phyloP scores from a whole-genome alignment of 2,888 invertebrate species.

The Sturmia bella region DNA sequence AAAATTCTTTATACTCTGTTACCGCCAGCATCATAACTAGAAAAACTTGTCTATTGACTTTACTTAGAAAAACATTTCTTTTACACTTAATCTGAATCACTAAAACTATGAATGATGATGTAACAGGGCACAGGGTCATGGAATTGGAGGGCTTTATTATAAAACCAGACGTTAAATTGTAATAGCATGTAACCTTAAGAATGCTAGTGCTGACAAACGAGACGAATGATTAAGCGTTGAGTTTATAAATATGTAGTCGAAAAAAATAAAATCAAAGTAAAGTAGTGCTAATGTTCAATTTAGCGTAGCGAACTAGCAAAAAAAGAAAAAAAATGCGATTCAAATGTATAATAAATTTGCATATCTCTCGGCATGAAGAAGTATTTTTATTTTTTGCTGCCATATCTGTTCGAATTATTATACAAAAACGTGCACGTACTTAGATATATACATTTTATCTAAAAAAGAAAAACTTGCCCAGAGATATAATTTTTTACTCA shows the following conservation, averaged over 20 bases:
- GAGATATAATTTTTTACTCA: not conserved
- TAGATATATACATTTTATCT: not conserved
- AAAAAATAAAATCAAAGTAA: constrained; percentile 60
- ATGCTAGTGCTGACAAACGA: not conserved
- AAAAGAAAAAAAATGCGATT: constrained; percentile 13
- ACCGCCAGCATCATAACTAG: too few species aligned
- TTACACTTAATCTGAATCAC: too few species aligned
- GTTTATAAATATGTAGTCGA: constrained; percentile 1
- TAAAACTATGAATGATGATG: too few species aligned
- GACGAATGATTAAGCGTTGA: constrained; percentile 7
- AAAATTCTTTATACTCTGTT: too few species aligned
- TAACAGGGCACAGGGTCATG: too few species aligned
- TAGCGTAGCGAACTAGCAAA: constrained; percentile 69
- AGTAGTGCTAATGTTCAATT: constrained; percentile 72
- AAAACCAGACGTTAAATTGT: too few species aligned
- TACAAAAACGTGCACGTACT: too few species aligned
- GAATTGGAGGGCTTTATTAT: too few species aligned
- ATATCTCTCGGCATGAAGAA: constrained; percentile 21
- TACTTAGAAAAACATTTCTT: too few species aligned
- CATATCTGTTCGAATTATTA: too few species aligned
- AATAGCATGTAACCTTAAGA: too few species aligned
- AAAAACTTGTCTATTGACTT: too few species aligned
- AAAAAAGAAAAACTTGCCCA: not conserved
- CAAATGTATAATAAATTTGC: constrained; percentile 44
- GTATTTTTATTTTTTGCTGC: not conserved